Base-by-base conservation (phyloP, 2,888 invertebrate species). In the Cephus sareptanus region DNA sequence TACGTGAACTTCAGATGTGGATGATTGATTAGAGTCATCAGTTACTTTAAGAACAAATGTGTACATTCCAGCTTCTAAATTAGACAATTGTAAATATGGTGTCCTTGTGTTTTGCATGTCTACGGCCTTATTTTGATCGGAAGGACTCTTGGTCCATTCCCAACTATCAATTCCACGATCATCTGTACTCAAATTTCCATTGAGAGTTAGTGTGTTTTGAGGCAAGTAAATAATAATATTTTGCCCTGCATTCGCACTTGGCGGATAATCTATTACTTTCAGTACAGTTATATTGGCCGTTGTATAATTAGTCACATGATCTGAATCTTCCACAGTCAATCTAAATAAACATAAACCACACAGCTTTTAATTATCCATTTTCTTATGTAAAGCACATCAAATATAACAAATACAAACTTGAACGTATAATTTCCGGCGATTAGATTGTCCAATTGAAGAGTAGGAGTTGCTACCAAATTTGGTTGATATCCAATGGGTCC, bases 81-180 rank as follows among this genome's bases (percentile, higher is more conserved):
- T 97, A 0, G 97, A 97, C 15, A 98, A 92, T 92, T 96, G 95
- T 70, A 98, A 93, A 88, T 96, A 97, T 0, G 98, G 97, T 0
- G 97, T 98, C 86, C 97, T 94, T 0, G 98, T 98, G 85, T 98
- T 97, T 93, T 98, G 97, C 97, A 98, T 98, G 89, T 98, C 98
- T 13, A 97, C 98, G 1, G 98, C 97, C 89, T 97, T 97, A 83
- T 96, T 96, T 83, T 97, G 96, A 88, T 97, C 97, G 75, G 96
- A 96, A 0, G 96, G 94, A 75, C 96, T 96, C 90, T 98, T 98
- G 0, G 97, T 98, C 98, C 98, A 98, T 91, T 98, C 98, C 97
- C 98, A 99, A 34, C 96, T 96, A 0, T 95, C 95, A 85, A 98
- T 98, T 84, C 97, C 97, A 87, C 97, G 96, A 92, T 98, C 98